Conservation (phyloP, 2,888 invertebrate genomes). For the Trichopria drosophilae region DNA sequence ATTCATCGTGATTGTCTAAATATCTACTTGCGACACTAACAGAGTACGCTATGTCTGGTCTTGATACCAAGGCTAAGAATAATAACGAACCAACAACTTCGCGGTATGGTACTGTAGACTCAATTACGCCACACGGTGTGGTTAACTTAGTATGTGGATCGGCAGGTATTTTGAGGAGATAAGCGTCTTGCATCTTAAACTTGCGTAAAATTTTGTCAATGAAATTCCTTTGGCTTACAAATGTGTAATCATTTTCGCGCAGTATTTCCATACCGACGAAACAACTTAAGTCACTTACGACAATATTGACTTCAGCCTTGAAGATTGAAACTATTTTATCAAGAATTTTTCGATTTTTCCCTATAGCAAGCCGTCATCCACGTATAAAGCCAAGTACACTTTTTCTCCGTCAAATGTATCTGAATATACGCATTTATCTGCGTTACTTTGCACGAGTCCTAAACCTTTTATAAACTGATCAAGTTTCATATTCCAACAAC, state of each 20-base stretch:
- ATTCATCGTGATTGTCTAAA: constrained; percentile 21
- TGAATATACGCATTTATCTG: constrained; percentile 16
- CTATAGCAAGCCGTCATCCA: constrained; percentile 16
- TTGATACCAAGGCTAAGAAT: constrained; percentile 10
- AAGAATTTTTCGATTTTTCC: constrained; percentile 8
- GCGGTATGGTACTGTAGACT: constrained; percentile 14
- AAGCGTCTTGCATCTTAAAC: constrained; percentile 23
- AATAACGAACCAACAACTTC: constrained; percentile 19
- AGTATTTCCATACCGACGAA: constrained; percentile 21
- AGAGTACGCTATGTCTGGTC: constrained; percentile 20
- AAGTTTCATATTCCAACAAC: no score
- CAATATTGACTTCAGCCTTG: constrained; percentile 6
- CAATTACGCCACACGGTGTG: background rate
- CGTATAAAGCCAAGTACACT: constrained; percentile 17
- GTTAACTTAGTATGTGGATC: constrained; percentile 8
- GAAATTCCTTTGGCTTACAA: constrained; percentile 19
- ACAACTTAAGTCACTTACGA: constrained; percentile 1
- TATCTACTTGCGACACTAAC: constrained; percentile 25
- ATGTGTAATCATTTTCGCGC: constrained; percentile 11
- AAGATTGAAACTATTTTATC: background rate
- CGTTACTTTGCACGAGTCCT: no score
- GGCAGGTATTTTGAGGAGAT: constrained; percentile 16
- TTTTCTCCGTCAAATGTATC: constrained; percentile 1
- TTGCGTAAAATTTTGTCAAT: constrained; percentile 25
- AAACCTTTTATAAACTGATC: no score